Percentiles rank a stretch among this genome's conserved stretches.
Evolutionary conservation across 1,140 invertebrate genomes (phyloP).

Genomic region (Lepidurus packardi): DNA sequence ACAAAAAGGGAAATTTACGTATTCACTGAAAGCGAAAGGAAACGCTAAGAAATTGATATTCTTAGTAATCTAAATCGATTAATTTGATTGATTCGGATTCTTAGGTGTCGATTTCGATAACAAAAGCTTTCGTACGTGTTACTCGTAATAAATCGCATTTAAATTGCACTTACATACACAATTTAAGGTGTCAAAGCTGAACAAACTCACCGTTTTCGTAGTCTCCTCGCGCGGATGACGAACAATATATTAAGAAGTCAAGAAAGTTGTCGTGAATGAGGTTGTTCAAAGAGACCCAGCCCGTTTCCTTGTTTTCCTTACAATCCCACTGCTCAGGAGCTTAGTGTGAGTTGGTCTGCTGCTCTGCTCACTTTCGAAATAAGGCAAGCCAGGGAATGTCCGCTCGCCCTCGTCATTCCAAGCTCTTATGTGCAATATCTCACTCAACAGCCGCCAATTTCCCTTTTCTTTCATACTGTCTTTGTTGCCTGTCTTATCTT

Average conservation of each 20-base stretch:
- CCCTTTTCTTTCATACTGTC: not conserved
- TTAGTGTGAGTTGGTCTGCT: not conserved
- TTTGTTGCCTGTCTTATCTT: not conserved
- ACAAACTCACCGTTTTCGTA: not conserved
- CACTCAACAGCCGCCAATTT: not conserved
- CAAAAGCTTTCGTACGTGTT: not conserved
- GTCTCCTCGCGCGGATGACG: not conserved
- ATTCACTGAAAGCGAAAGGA: no score
- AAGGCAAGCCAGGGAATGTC: not conserved
- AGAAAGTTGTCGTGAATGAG: no score
- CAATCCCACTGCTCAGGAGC: not conserved
- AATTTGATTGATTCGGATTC: not conserved
- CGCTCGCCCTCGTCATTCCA: not conserved
- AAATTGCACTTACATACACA: not conserved
- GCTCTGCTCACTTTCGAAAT: not conserved
- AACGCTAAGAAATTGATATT: not conserved
- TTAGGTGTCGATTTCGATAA: not conserved
- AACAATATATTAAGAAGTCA: no score
- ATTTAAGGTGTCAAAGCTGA: not conserved
- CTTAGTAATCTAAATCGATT: not conserved
- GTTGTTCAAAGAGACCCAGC: no score
- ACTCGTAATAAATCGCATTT: not conserved
- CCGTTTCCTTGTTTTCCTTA: no score
- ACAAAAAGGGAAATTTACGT: no score
- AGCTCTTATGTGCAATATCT: not conserved